Evolutionary conservation across 30 jellyfish, hydroid and myxozoan species (phyloP).

Genomic region (Turritopsis rubra): DNA sequence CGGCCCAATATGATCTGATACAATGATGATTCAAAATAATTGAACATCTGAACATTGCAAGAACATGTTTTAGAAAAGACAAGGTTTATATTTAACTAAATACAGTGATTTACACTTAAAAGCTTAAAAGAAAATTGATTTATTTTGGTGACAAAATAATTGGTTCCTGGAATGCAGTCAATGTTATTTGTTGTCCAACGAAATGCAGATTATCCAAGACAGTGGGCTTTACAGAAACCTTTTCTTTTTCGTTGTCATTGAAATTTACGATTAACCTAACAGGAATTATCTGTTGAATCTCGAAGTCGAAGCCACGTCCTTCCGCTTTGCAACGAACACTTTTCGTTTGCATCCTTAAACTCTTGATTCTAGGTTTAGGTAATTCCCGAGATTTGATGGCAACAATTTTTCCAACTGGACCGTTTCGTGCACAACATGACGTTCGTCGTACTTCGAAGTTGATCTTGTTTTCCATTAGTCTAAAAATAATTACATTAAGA

Average conservation of each 20-base stretch:
- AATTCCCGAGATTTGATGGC: neutral
- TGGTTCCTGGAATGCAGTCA: slow-evolving; percentile 3
- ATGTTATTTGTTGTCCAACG: slow-evolving; percentile 12
- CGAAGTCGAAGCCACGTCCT: neutral
- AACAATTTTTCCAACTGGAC: neutral
- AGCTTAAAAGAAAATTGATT: neutral
- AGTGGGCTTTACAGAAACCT: neutral
- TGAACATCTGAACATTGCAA: too few relatives aligned
- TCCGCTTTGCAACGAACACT: neutral
- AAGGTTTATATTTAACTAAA: too few relatives aligned
- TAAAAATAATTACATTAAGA: too few relatives aligned
- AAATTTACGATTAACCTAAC: neutral
- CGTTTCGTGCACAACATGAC: neutral
- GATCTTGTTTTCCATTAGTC: neutral
- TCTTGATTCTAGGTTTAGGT: neutral
- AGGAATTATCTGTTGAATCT: neutral
- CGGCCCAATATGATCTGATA: too few relatives aligned
- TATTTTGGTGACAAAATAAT: neutral
- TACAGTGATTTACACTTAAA: neutral
- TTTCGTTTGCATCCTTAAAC: neutral
- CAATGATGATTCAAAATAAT: too few relatives aligned
- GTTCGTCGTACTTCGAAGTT: neutral
- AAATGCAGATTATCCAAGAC: neutral
- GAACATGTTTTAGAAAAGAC: too few relatives aligned
- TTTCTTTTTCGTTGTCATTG: neutral